Evolutionary conservation across 2,113 vertebrate species (phyloP), one percentile per base, ranked within the genome.

Genomic region (Piaya cayana): DNA sequence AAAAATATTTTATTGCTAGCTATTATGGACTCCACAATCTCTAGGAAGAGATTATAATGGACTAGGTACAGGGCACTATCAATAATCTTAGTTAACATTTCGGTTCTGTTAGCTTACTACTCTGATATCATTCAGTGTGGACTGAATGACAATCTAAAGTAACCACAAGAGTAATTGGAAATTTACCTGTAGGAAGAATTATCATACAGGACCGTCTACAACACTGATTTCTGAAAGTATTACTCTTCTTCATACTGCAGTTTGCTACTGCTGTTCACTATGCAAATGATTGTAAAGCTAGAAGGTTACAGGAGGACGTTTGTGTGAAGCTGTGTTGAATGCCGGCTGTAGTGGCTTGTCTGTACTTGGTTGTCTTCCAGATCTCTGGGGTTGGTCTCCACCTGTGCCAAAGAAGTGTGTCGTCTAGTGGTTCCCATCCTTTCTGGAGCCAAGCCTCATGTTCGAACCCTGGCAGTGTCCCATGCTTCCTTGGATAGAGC

Each of bases 11-110:
- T 97, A 98, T 97, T 97, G 91, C 97, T 92, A 88, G 89, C 65
- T 96, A 86, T 98, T 98, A 98, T 96, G 96, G 96, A 96, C 94
- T 97, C 94, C 77, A 60, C 91, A 97, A 97, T 98, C 97, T 98
- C 93, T 93, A 82, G 60, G 91, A 84, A 63, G 96, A 98, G 97
- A 98, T 98, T 98, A 96, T 86, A 96, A 95, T 68, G 81, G 64
- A 94, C 75, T 96, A 97, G 92, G 97, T 97, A 82, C 43, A 94
- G 90, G 58, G 63, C 7, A 4, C 79, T 95, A 96, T 98, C 95
- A 96, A 94, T 84, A 94, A 93, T 92, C 92, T 95, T 93, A 79
- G 93, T 97, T 97, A 97, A 97, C 84, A 92, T 97, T 97, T 98
- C 89, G 97, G 58, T 95, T 94, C 75, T 92, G 69, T 95, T 90